Evolutionary conservation across 1,140 invertebrate species (phyloP).

Genomic region (Micrasema minimum): DNA sequence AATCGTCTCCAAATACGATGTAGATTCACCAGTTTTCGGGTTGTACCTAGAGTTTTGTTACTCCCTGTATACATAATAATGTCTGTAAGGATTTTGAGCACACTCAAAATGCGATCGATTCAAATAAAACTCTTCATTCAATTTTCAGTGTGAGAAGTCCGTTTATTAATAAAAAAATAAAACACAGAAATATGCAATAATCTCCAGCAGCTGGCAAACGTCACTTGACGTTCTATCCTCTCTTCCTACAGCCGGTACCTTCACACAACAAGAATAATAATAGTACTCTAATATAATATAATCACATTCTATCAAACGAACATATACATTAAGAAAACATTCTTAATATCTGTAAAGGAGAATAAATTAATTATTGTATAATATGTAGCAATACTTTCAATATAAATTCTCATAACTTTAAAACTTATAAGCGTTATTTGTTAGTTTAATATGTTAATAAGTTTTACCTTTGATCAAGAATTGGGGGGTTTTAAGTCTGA

Average conservation of each 20-base stretch:
- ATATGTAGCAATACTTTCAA: neutral
- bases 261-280: slow-evolving; percentile 4
- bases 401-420: slow-evolving; percentile 21
- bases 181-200: slow-evolving; percentile 27
- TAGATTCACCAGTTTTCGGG: too few species aligned
- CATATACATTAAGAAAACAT: slow-evolving; percentile 22
- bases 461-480: neutral
- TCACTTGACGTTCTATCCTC: neutral
- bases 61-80: too few species aligned
- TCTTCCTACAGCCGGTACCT: neutral
- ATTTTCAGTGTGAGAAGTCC: slow-evolving; percentile 38
- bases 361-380: slow-evolving; percentile 21
- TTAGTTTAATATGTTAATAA: neutral
- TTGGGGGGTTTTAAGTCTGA: too few species aligned
- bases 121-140: neutral
- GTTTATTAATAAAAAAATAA: slow-evolving; percentile 36
- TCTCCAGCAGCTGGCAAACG: neutral
- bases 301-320: neutral
- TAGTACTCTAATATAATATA: neutral
- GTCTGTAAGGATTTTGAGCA: too few species aligned
- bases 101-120: neutral
- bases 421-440: slow-evolving; percentile 1
- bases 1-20: too few species aligned
- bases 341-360: slow-evolving; percentile 20
- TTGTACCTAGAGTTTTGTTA: too few species aligned